Evolutionary conservation across 2,797 vertebrate genomes (phyloP).

Genomic region (Aratinga solstitialis): DNA sequence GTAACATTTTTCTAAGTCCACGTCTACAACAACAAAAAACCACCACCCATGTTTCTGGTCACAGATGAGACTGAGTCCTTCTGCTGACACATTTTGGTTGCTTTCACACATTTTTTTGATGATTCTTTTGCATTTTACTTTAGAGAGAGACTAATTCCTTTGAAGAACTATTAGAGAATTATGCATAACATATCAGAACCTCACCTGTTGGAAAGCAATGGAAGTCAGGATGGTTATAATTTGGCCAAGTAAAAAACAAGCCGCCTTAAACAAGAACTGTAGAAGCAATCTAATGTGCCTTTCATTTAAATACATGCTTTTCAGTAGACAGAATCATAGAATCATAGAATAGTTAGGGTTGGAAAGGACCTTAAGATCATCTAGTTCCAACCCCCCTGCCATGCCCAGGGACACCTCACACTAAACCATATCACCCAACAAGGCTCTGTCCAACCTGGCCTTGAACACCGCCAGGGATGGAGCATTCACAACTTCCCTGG

Average conservation of each 20-base stretch:
- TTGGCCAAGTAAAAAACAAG: not conserved
- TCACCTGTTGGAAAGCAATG: not conserved
- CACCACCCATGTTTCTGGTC: not conserved
- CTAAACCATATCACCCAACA: too few species aligned
- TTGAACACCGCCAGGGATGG: too few species aligned
- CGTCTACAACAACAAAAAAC: not conserved
- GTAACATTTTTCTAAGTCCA: not conserved
- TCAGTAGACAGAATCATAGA: not conserved
- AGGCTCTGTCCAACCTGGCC: too few species aligned
- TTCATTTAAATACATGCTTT: not conserved
- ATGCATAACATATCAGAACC: not conserved
- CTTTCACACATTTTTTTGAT: not conserved
- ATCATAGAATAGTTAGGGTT: too few species aligned
- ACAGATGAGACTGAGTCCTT: not conserved
- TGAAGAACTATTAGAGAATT: not conserved
- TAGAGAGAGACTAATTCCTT: not conserved
- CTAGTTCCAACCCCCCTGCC: too few species aligned
- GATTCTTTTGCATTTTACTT: not conserved
- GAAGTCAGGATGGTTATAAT: not conserved
- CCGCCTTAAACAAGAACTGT: not conserved
- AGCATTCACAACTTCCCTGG: too few species aligned
- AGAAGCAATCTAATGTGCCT: not conserved
- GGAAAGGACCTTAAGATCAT: too few species aligned
- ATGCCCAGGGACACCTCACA: too few species aligned
- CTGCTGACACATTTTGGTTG: not conserved